Conservation (phyloP, 1,140 invertebrate genomes). For the Palaemon carinicauda region DNA sequence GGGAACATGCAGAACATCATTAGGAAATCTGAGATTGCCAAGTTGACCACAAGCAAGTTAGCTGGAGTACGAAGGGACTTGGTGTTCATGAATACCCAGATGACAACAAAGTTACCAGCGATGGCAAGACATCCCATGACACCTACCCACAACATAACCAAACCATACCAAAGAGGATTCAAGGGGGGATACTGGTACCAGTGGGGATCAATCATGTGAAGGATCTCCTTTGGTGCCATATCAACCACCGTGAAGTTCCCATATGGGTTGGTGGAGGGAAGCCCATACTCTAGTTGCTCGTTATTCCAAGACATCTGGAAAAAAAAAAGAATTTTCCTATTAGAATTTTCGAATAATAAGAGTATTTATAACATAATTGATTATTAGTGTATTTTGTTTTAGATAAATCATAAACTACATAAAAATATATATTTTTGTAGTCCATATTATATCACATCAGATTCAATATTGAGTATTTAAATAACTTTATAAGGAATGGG, state of each 20-base stretch:
- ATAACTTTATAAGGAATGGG: too few species aligned
- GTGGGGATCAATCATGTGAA: constrained; percentile 40
- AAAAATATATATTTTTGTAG: too few species aligned
- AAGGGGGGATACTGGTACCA: constrained; percentile 78
- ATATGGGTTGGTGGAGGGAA: background rate
- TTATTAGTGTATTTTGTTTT: too few species aligned
- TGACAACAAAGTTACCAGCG: constrained; percentile 83
- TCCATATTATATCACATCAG: too few species aligned
- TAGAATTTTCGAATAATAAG: too few species aligned
- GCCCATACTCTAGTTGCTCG: too few species aligned
- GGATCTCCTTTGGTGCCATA: constrained; percentile 44
- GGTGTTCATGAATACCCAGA: constrained; percentile 83
- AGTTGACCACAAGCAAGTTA: constrained; percentile 83
- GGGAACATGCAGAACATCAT: too few species aligned
- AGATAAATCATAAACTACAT: too few species aligned
- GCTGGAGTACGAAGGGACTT: constrained; percentile 82
- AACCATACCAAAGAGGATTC: constrained; percentile 73
- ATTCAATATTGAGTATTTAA: too few species aligned
- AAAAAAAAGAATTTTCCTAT: too few species aligned
- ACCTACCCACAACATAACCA: constrained; percentile 72
- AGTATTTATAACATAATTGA: too few species aligned
- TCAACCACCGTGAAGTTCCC: constrained; percentile 18
- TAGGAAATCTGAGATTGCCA: constrained; percentile 83
- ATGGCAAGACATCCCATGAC: constrained; percentile 77
- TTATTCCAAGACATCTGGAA: too few species aligned